Base-by-base conservation (phyloP, 1,140 invertebrate species). In the Cydia splendana region DNA sequence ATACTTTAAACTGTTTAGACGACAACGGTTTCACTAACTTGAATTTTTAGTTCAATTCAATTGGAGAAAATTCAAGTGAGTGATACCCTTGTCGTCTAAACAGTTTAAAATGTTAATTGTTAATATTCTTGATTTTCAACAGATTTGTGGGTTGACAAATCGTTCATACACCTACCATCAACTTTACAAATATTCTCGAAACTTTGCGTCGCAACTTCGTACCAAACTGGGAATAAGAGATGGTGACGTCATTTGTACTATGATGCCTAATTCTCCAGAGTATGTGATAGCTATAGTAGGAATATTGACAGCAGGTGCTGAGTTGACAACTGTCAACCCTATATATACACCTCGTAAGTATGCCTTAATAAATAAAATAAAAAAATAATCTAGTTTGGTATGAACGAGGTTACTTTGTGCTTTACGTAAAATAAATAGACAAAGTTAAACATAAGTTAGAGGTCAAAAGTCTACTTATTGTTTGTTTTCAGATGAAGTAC, bases 181-280 rank as follows among this genome's bases (percentile, higher is more conserved):
- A 84, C 80, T 96, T 9, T 94, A 95, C 74, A 95, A 95, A 74
- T 89, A 94, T 45, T 94, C 95, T 10, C 94, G 94, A 82, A 95
- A 94, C 65, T 94, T 98, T 15, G 96, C 95, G 0, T 95, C 95
- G 71, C 95, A 95, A 78, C 90, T 98, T 13, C 90, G 94, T 75
- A 95, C 94, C 65, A 94, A 94, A 76, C 94, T 96, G 12, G 96
- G 96, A 34, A 89, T 98, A 2, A 92, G 93, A 78, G 94, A 95
- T 57, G 95, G 96, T 1, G 96, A 98, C 82, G 94, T 96, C 0
- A 81, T 98, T 2, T 96, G 95, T 9, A 76, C 98, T 5, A 94
- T 97, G 78, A 82, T 97, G 75, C 95, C 96, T 2, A 98, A 98
- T 90, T 87, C 95, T n/a, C 97, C 97, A 0, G 97, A 98, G 87